Evolutionary conservation across 2,888 invertebrate species (phyloP), one percentile per base, ranked within the genome.

Genomic region (Cantharis rustica): DNA sequence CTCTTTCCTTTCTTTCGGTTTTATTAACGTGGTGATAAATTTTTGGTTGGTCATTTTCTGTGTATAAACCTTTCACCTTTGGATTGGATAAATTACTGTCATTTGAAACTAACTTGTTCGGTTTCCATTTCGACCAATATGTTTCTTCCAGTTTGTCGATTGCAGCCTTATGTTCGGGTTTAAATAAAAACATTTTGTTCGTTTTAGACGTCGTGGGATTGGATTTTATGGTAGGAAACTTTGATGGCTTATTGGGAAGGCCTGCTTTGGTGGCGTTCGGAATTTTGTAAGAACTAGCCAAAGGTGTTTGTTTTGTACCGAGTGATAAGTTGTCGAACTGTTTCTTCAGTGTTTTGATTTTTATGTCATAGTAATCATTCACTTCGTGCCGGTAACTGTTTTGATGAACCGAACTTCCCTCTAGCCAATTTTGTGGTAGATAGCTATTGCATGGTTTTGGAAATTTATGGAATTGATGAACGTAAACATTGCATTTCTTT

Each of bases 91-190:
- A 23, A 23, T 23, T 23, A 9, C 1, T 0, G 1, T 9, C 9
- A 16, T 61, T 72, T 3, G 17, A 26, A 26, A 16, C 0, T 3
- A 15, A 16, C n/a, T 79, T 81, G 15, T 79, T 83, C 0, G 88
- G 88, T 80, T 86, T 87, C 87, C 88, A 88, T 71, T 84, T 84
- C 0, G 87, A 84, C 88, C 88, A 88, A 73, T 87, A 88, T 1
- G 84, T 83, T 81, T 88, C 88, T 79, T 88, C 88, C 23, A 88
- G 75, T 78, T 84, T 86, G 64, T 86, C 83, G 17, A 85, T 75
- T 7, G 83, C 80, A n/a, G 80, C 79, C 76, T 83, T 78, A 26
- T 75, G 20, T 84, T 76, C 75, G 11, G 77, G 70, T 61, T 61
- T 71, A n/a, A 77, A 77, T 16, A 77, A 15, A 27, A 64, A 31